Base-by-base conservation (phyloP, 2,888 invertebrate genomes). In the Melinopterus prodromus region DNA sequence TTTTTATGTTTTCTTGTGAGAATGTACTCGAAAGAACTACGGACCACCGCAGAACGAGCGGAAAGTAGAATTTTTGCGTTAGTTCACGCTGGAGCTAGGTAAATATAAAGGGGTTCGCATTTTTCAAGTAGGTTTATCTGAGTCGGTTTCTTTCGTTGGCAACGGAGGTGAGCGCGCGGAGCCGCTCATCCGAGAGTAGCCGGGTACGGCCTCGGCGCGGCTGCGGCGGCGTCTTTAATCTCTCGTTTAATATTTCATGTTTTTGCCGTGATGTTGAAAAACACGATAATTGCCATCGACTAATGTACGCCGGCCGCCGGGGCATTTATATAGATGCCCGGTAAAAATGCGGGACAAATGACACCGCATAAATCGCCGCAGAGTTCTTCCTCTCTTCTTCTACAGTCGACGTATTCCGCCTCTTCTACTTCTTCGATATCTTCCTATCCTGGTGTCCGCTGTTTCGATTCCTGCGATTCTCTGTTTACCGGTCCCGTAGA, bases 231-330 rank as follows among this genome's bases (percentile, higher is more conserved):
- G 82, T 86, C 87, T 87, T 87, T 88, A 87, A 87, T 88, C 87
- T 87, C 84, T 83, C 85, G 86, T 86, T 87, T 87, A 87, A 87
- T 88, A 87, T 87, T 87, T 88, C 87, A 87, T 86, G 85, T 86
- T 87, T 87, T 87, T 87, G 83, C 86, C 81, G 84, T 84, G 85
- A 85, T 85, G 85, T 84, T 87, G 86, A 86, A 87, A 87, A 87
- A 87, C 86, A 86, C 83, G 87, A 86, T 87, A 87, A 87, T 87
- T 87, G 86, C 86, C 85, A 85, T 86, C 86, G 85, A 86, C 86
- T 87, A 86, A 87, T 87, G 86, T 84, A 84, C 85, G 80, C 83
- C 80, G 83, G 83, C 84, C 83, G 83, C 79, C 82, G 83, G 83
- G 82, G 82, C 85, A 84, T 86, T 86, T 86, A 84, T 85, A 84